Evolutionary conservation across 2,888 invertebrate genomes (phyloP), one percentile per base, ranked within the genome.

Genomic region (Salticus scenicus): DNA sequence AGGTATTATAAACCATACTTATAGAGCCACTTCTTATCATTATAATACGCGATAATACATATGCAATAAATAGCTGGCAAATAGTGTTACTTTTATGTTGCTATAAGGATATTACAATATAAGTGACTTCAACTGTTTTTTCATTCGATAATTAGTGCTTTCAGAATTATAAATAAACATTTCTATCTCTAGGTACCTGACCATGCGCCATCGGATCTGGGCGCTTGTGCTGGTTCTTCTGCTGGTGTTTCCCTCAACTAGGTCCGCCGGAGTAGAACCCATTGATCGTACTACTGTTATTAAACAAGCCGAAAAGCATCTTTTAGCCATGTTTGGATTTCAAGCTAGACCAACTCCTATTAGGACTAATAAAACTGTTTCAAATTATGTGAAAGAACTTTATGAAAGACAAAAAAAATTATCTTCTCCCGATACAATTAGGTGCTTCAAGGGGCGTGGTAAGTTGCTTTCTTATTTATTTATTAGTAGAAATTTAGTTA

Each of bases 321-420:
- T 94, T 30, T 92, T 95, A 91, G 92, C 94, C 90, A 90, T 94
- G 91, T 92, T 94, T 89, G 94, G 94, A 63, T 92, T 94, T 89
- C 91, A 91, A 87, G 91, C 91, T 87, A 91, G 93, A 91, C 95
- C 93, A 88, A 92, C 91, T 91, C 57, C 57, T 24, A 4, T 24
- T 47, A 89, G 88, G 30, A 87, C 89, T 47, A 89, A 93, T 89
- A 92, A 93, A 82, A 92, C 92, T 75, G 93, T 97, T 90, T 97
- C 97, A 87, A 94, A 94, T 90, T 95, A 95, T 89, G 94, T 97
- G 94, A 93, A 94, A 91, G 93, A 95, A 90, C 93, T 97, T 88
- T 97, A 97, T 92, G 92, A 93, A 37, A 80, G 86, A 76, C 77
- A 83, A 47, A 70, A 42, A 10, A 73, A 41, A 20, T 51, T 70